Base-by-base conservation (phyloP, 2,797 vertebrate genomes). In the Pachyuromys duprasi region DNA sequence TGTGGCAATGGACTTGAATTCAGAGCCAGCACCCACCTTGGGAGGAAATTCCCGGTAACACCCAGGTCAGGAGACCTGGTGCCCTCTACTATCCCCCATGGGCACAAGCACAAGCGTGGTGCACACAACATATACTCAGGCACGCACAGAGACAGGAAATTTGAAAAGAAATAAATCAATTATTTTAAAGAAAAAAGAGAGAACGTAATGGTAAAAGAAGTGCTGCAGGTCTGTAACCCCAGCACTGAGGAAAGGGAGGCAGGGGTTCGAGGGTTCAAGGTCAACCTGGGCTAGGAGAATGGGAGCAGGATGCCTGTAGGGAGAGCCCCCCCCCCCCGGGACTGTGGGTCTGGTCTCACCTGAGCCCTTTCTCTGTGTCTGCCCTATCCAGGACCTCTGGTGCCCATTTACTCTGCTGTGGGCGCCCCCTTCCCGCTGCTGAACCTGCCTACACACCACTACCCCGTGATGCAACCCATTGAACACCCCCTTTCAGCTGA, bases 401-500 rank as follows among this genome's bases (percentile, higher is more conserved):
- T 97, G 60, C 94, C 97, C 67, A 36, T 97, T 22, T 97, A 97
- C 65, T 39, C 97, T 18, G 90, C 96, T 26, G 81, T 96, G 96
- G 89, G 80, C 14, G 45, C 96, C 76, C 86, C 94, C 0, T 97
- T 97, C 63, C 84, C 97, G n/a, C 94, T 98, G 69, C 70, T 98
- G 89, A 97, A 95, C 53, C 79, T 97, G 93, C 93, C 96, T 53
- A n/a, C 97, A 0, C 91, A 96, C 31, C 82, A 96, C 33, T 98
- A 97, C 93, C 80, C 97, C 76, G 49, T 97, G 89, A 42, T 97
- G 62, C 97, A 72, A 90, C 63, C 97, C 0, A 24, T 95, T 75
- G 96, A 97, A 76, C 95, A 98, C 3, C 95, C 94, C 3, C 88
- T 98, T 36, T 97, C 97, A 0, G 86, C 97, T 1, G 98, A 98